These are phyloP conservation scores for Chydorus sphaericus DNA, from an alignment of 2,888 invertebrate genomes.

Conservation along the genomic window DNA sequence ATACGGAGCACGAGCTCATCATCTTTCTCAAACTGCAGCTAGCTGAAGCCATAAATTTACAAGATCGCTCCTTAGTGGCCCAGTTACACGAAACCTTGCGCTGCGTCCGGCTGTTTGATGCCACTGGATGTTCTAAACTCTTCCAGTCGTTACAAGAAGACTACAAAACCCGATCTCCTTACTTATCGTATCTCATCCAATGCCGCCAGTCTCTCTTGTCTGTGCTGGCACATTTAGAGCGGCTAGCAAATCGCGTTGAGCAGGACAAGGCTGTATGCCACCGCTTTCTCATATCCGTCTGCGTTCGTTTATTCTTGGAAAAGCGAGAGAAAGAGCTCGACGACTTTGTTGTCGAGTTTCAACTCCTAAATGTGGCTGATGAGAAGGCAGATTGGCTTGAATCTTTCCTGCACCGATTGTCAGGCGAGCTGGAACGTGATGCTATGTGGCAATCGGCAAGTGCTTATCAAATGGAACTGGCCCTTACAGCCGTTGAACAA, in stretches of 20 bases:
- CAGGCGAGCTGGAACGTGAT: constrained; percentile 51
- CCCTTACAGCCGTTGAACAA: constrained; percentile 70
- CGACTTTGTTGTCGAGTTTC: constrained; percentile 65
- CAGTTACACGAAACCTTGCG: constrained; percentile 70
- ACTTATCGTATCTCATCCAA: constrained; percentile 63
- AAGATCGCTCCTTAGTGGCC: constrained; percentile 58
- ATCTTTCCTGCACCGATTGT: constrained; percentile 56
- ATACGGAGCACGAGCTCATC: constrained; percentile 34
- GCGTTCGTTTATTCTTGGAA: constrained; percentile 66
- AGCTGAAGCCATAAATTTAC: constrained; percentile 66
- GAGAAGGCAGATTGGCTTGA: constrained; percentile 82
- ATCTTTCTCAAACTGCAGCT: constrained; percentile 56
- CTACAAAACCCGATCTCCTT: constrained; percentile 57
- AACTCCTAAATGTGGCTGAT: constrained; percentile 61
- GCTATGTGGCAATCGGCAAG: constrained; percentile 60
- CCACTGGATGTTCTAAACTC: constrained; percentile 53
- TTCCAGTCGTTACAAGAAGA: constrained; percentile 60
- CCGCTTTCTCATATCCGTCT: constrained; percentile 54
- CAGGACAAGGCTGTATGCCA: constrained; percentile 56
- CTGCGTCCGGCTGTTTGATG: constrained; percentile 56
- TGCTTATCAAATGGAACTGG: constrained; percentile 52
- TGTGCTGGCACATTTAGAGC: constrained; percentile 53
- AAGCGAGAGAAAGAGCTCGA: constrained; percentile 54
- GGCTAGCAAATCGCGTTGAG: constrained; percentile 43
- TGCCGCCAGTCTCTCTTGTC: constrained; percentile 65